Evolutionary conservation across 2,888 invertebrate species (phyloP).

Genomic region (Yponomeuta sedellus): DNA sequence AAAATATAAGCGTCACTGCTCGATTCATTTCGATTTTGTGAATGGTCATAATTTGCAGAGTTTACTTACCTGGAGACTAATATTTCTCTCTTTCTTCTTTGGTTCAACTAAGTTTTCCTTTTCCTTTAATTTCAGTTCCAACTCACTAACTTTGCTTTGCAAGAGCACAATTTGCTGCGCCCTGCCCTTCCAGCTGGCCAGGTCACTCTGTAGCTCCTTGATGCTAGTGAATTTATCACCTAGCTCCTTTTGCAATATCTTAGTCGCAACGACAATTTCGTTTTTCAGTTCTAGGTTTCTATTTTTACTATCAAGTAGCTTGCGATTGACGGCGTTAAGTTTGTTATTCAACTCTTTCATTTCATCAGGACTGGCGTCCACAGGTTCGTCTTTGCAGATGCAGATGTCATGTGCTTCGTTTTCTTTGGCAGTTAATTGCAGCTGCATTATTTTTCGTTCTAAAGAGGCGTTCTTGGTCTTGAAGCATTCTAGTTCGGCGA

Average conservation of each 20-base stretch:
- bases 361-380: conserved; percentile 57
- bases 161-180: conserved; percentile 84
- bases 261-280: conserved; percentile 83
- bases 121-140: conserved; percentile 78
- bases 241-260: conserved; percentile 84
- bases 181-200: conserved; percentile 84
- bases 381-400: conserved; percentile 64
- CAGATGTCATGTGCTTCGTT: conserved; percentile 50
- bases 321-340: conserved; percentile 74
- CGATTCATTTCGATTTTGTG: background rate
- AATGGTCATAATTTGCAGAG: background rate
- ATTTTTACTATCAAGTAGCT: conserved; percentile 82
- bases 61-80: conserved; percentile 42
- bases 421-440: conserved; percentile 56
- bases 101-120: conserved; percentile 45
- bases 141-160: conserved; percentile 80
- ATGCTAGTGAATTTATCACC: conserved; percentile 83
- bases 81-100: conserved; percentile 39
- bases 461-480: conserved; percentile 77
- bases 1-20: conserved; percentile 14
- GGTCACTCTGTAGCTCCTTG: conserved; percentile 73
- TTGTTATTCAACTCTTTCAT: conserved; percentile 79
- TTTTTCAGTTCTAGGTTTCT: conserved; percentile 81
- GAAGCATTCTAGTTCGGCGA: conserved; percentile 76
- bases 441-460: conserved; percentile 66